Evolutionary conservation across 2,113 vertebrate genomes (phyloP).

Genomic region (Aegotheles bennettii): DNA sequence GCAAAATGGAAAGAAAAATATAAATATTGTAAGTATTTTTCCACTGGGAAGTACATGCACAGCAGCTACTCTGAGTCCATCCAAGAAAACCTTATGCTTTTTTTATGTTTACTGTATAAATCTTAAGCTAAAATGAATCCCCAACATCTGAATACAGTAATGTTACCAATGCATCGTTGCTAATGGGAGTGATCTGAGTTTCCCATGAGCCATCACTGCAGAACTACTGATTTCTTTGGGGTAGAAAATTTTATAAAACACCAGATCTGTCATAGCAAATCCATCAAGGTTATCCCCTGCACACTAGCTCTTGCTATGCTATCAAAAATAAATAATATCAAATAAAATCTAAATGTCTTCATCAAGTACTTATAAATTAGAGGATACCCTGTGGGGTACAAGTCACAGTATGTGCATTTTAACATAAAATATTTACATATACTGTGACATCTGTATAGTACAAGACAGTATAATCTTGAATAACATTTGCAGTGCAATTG

Average conservation of each 20-base stretch:
- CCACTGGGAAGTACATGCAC: background rate
- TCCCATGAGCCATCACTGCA: constrained; percentile 32
- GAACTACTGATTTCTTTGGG: constrained; percentile 35
- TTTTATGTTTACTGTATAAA: background rate
- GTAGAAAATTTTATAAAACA: constrained; percentile 46
- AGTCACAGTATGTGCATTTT: background rate
- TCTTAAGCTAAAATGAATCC: background rate
- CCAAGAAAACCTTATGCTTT: background rate
- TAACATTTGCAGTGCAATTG: background rate
- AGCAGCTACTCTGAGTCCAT: background rate
- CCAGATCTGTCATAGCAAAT: constrained; percentile 85
- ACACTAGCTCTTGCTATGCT: background rate
- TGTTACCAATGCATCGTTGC: background rate
- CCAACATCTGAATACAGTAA: background rate
- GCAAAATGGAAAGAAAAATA: background rate
- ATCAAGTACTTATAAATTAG: constrained; percentile 41
- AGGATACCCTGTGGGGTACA: background rate
- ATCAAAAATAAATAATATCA: constrained; percentile 54
- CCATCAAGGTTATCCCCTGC: constrained; percentile 52
- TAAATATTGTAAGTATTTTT: background rate
- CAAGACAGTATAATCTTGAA: background rate
- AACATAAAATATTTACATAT: background rate
- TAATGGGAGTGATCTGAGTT: constrained; percentile 34
- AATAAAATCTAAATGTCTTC: constrained; percentile 35
- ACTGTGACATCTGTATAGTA: background rate